These are phyloP conservation scores for Corythornis leucogaster DNA, from an alignment of 2,797 vertebrate species.

Conservation along the genomic window DNA sequence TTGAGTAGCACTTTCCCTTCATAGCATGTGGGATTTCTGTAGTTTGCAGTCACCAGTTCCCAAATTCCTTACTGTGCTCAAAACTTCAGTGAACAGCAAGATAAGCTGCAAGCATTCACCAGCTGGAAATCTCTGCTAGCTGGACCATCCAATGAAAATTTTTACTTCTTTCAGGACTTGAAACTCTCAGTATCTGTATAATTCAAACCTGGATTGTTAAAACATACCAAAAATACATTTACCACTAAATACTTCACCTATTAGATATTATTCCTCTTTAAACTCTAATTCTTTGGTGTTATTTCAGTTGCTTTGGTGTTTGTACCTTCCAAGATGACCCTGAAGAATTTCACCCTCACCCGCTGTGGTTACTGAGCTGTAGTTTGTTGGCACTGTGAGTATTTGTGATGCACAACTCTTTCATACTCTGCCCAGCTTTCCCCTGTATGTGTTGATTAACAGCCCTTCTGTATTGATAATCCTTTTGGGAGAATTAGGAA, in stretches of 20 bases:
- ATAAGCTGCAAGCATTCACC: neutral
- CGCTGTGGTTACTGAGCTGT: neutral
- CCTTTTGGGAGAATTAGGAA: neutral
- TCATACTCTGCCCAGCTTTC: neutral
- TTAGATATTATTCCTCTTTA: neutral
- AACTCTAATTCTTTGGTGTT: neutral
- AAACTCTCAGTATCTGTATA: neutral
- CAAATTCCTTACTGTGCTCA: neutral
- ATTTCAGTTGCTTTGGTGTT: conserved; percentile 2
- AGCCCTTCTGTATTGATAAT: neutral
- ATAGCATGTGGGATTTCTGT: neutral
- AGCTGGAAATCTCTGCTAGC: neutral
- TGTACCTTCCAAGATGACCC: neutral
- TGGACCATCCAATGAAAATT: neutral
- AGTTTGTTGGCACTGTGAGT: neutral
- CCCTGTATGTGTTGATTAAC: neutral
- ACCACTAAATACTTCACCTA: neutral
- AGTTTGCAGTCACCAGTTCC: neutral
- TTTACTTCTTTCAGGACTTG: neutral
- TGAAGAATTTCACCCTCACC: conserved; percentile 33
- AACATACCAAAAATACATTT: neutral
- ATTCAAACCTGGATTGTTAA: neutral
- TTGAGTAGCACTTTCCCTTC: neutral
- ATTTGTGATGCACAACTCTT: neutral
- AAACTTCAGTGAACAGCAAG: neutral